A percentile compares a stretch with the other conserved stretches of the same genome.
Evolutionary conservation across 2,797 vertebrate species (phyloP).

Genomic region (Heteromormyrus szaboi): DNA sequence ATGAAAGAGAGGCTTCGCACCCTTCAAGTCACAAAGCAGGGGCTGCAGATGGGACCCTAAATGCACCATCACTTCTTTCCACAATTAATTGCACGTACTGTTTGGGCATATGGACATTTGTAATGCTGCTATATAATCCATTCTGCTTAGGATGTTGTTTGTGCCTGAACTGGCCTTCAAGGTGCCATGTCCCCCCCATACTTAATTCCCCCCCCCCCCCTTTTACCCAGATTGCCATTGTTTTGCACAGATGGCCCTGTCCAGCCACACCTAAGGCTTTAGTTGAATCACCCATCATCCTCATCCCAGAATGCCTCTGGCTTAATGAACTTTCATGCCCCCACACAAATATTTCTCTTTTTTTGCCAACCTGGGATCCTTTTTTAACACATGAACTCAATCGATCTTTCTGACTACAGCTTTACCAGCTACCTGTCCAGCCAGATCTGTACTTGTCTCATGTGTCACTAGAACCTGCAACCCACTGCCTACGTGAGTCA

Average conservation of each 20-base stretch:
- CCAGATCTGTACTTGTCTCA: neutral
- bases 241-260: slow-evolving; percentile 7
- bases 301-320: neutral
- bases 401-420: neutral
- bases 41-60: neutral
- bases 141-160: slow-evolving; percentile 32
- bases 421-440: neutral
- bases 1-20: neutral
- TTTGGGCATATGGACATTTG: slow-evolving; percentile 19
- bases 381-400: neutral
- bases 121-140: slow-evolving; percentile 22
- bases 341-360: neutral
- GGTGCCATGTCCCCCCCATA: neutral
- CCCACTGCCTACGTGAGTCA: slow-evolving; percentile 46
- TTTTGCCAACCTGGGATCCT: neutral
- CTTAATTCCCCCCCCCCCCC: neutral
- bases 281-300: neutral
- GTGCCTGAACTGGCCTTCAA: slow-evolving; percentile 26
- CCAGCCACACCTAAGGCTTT: neutral
- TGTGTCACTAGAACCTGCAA: slow-evolving; percentile 26
- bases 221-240: neutral
- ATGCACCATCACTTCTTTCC: slow-evolving; percentile 26
- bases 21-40: neutral
- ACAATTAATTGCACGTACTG: slow-evolving; percentile 43
- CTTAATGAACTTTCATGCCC: neutral